Percentiles rank a stretch among this genome's conserved stretches.
Conservation (phyloP, 2,797 vertebrate species). For the Fistularia tabacaria region DNA sequence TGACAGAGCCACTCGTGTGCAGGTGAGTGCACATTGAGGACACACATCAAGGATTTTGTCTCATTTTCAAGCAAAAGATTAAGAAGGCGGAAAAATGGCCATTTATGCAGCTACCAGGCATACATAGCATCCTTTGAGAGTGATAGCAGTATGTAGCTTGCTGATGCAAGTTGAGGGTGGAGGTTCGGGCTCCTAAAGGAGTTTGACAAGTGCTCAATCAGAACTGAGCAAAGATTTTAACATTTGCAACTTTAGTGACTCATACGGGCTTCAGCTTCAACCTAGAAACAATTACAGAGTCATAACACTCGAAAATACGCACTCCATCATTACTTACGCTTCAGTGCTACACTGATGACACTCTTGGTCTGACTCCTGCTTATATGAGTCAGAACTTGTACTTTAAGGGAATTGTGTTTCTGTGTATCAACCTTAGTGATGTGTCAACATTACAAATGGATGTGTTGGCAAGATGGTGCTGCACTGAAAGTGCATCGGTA, state of each 20-base stretch:
- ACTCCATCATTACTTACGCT: constrained; percentile 42
- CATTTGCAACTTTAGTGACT: constrained; percentile 53
- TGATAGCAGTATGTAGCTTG: too few relatives aligned
- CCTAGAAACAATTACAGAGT: constrained; percentile 48
- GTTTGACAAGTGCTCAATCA: neutral
- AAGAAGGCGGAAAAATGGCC: too few relatives aligned
- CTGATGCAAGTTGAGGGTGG: too few relatives aligned
- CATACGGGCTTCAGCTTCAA: constrained; percentile 42
- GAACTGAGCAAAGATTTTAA: constrained; percentile 39
- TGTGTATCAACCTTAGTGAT: constrained; percentile 28
- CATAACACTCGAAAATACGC: constrained; percentile 26
- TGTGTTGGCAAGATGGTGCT: too few relatives aligned
- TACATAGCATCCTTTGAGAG: too few relatives aligned
- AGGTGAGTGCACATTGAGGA: constrained; percentile 17
- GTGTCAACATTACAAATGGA: constrained; percentile 38
- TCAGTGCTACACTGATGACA: constrained; percentile 31
- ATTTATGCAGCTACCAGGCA: too few relatives aligned
- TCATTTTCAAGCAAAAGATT: too few relatives aligned
- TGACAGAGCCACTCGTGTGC: constrained; percentile 33
- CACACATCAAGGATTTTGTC: too few relatives aligned
- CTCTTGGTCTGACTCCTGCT: constrained; percentile 12
- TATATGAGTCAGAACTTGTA: constrained; percentile 34
- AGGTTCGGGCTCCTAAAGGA: too few relatives aligned
- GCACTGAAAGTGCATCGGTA: too few relatives aligned
- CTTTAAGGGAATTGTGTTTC: constrained; percentile 31